Base-by-base conservation (phyloP, 2,797 vertebrate genomes). In the Scomberomorus guttatus region DNA sequence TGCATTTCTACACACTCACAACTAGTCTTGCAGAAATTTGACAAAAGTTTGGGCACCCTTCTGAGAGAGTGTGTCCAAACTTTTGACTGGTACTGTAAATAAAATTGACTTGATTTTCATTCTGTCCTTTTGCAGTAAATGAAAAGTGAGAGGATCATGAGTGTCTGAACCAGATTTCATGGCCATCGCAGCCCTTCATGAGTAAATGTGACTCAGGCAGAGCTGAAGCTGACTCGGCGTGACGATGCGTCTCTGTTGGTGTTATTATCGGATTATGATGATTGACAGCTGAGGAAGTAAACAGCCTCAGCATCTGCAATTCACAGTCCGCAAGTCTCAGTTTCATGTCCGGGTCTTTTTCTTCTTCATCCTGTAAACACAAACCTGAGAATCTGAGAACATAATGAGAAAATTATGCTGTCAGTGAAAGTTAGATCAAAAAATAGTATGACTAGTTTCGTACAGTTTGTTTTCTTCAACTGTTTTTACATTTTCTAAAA, bases 211-310 rank as follows among this genome's bases (percentile, higher is more conserved):
- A 78, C 20, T 71, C 9, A 27, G 22, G 44, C 42, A 5, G 50
- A 61, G 48, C 72, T 69, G 62, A 67, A 37, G 54, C 59, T 61
- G 83, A 87, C 73, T 68, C 15, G 2, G 5, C 29, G 5, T 5
- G 29, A 32, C 29, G 29, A 6, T 6, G 29, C 7, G 8, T 48
- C 52, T 64, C 70, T 62, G 77, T 60, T 4, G 22, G 24, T 3
- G 71, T 73, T 52, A 83, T 89, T 77, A 87, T 80, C 1, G 56
- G 74, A 87, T 90, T 83, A 83, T 34, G 46, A 82, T 71, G 85
- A 84, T 0, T 84, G 85, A 82, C 85, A 75, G 37, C 14, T 0
- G 6, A 20, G 55, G 32, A 72, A 74, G 60, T 72, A 84, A 84
- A 84, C 75, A 81, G 3, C 34, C 60, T 29, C 42, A 6, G 25